Evolutionary conservation across 2,888 invertebrate species (phyloP), one percentile per base, ranked within the genome.

Genomic region (Strigamia crassipes): DNA sequence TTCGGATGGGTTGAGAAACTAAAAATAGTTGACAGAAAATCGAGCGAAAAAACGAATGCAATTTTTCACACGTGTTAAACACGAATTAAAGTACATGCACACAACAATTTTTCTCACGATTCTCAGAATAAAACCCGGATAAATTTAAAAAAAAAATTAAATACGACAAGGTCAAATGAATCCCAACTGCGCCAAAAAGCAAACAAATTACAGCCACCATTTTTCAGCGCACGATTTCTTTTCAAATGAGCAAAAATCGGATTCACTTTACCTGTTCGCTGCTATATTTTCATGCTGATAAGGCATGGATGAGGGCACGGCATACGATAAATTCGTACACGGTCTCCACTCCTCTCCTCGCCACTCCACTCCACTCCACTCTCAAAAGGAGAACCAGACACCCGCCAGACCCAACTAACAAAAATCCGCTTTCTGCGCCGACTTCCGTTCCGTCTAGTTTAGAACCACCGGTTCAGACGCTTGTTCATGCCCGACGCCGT

Each of bases 331-430:
- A 61, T 61, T 61, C 61, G 61, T 18, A 61, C 61, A 61, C 61
- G 18, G 21, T 10, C 61, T 61, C 21, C 61, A 0, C 21, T 9
- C 61, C 61, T 15, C 61, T 21, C 21, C 27, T 2, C 27, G 1
- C 27, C 61, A 46, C 61, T n/a, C 21, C 27, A 27, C 27, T 27
- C 27, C 61, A 46, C 61, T n/a, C 23, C 61, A 46, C 61, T n/a
- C 23, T 61, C 61, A 23, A 18, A 61, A 18, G 61, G 61, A 15
- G 61, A 61, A 61, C n/a, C 61, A 61, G 61, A 61, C 61, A 61
- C 61, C 61, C 61, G 61, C 61, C 61, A 61, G 61, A 61, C 61
- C 61, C 61, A 61, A 61, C 61, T 61, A 61, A 61, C 61, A 61
- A 61, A 61, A 61, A 61, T 61, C 61, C 61, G 61, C n/a, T 61